Evolutionary conservation across 1,140 invertebrate species (phyloP), one percentile per base, ranked within the genome.

Genomic region (Antheraea mylitta): DNA sequence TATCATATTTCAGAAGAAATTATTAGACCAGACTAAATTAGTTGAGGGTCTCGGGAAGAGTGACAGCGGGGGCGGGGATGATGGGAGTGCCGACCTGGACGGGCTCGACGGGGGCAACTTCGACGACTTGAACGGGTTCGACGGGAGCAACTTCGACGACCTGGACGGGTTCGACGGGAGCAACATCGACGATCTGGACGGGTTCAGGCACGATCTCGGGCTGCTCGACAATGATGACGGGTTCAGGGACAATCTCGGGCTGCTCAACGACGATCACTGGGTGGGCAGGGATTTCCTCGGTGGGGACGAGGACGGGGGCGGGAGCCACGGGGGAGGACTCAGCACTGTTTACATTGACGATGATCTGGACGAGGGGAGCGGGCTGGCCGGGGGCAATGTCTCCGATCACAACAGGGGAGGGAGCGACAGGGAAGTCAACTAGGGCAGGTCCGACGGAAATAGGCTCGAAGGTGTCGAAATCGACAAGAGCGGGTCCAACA

Each of bases 371-470:
- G 9, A 67, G 60, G 13, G 59, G 59, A 22, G 30, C 59, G 18
- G 30, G 30, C 59, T 60, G 18, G 59, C 30, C 18, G 18, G 30
- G 18, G 59, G 7, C 11, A 7, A n/a, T 36, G 9, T 11, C 11
- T 1, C 60, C 60, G 9, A 74, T 69, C 53, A 70, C 65, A 36
- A 69, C 71, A 36, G 73, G 72, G 13, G 58, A 68, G 18, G 68
- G 63, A 19, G 64, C 70, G 53, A 76, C 69, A 63, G 58, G 73
- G 68, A 83, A 60, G 66, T 73, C 78, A 45, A 80, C 81, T 72
- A 16, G n/a, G 13, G 64, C 67, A 61, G 68, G 64, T 6, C 62
- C 58, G 19, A 19, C 7, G 58, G 16, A 1, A n/a, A 59, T n/a
- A 16, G 58, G 58, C 38, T 42, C 38, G 68, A 62, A n/a, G 66